phyloP scores from a whole-genome alignment of 92 coral and sea anemone species.

The Paragorgia papillata region DNA sequence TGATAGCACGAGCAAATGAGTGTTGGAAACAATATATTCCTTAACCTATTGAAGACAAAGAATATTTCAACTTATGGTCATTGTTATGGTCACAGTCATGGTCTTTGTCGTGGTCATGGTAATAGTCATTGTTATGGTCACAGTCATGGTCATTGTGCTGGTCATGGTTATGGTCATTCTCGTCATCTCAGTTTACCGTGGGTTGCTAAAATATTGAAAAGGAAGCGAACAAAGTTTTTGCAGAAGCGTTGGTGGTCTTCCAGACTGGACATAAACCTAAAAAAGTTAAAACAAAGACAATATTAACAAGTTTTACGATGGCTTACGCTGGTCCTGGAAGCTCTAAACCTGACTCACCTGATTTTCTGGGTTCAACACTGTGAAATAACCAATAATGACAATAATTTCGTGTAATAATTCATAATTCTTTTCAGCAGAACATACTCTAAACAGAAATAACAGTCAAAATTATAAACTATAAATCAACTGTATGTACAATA shows the following conservation, averaged over 20 bases:
- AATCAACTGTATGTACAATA: not conserved
- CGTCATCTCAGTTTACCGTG: slow-evolving; percentile 63
- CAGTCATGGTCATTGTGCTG: too few relatives aligned
- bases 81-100: too few relatives aligned
- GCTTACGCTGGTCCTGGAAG: not conserved
- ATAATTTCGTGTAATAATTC: slow-evolving; percentile 96
- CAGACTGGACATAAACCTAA: slow-evolving; percentile 94
- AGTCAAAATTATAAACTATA: too few relatives aligned
- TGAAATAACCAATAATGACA: slow-evolving; percentile 87
- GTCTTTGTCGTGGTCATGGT: too few relatives aligned
- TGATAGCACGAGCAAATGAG: slow-evolving; percentile 82
- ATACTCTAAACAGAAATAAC: slow-evolving; percentile 62
- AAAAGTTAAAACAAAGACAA: not conserved
- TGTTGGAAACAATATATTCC: slow-evolving; percentile 79
- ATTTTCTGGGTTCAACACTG: slow-evolving; percentile 88
- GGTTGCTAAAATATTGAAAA: slow-evolving; percentile 96
- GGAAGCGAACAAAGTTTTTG: slow-evolving; percentile 93
- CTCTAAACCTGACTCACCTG: slow-evolving; percentile 67
- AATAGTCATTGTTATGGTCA: too few relatives aligned
- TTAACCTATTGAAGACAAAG: slow-evolving; percentile 48
- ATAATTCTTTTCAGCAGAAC: slow-evolving; percentile 83
- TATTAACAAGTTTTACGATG: not conserved
- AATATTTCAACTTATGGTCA: too few relatives aligned
- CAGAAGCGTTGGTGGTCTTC: slow-evolving; percentile 86
- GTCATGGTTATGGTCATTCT: too few relatives aligned